Base-by-base conservation (phyloP, 1,140 invertebrate species). In the Pachyrhynchus sulphureomaculatus region DNA sequence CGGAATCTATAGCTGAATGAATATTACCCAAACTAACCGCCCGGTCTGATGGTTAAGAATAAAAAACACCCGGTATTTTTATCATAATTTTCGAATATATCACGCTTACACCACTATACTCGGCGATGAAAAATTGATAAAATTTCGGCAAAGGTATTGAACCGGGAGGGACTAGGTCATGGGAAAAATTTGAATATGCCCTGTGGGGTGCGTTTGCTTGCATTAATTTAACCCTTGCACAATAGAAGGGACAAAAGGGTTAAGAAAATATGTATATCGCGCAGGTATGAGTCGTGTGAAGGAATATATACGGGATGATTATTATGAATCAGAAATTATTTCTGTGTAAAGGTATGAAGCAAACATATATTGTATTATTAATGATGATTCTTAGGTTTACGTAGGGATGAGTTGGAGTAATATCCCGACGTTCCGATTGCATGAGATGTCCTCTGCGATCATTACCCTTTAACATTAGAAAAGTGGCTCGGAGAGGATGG, bases 111-210 rank as follows among this genome's bases (percentile, higher is more conserved):
- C 18, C 15, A 54, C 42, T 54, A 54, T 54, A 23, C 32, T 24
- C 36, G n/a, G 52, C 52, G 52, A 54, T 54, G 52, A 54, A 54
- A 54, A 54, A 54, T 54, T 54, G 52, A 54, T 54, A 54, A 54
- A 54, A 54, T 54, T 54, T 54, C 52, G 39, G 23, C 52, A 33
- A 54, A 54, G 52, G 52, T 54, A 52, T 52, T 37, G 48, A 52
- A 18, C 48, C 36, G 37, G 33, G 37, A 52, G 33, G 48, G 33
- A 52, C 48, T 33, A 20, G 32, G 21, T 33, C 34, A 54, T 54
- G 52, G 52, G 52, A 54, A 54, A 51, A 54, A 54, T 54, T 54
- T 54, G 52, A 54, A 54, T 54, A 54, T 21, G 20, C 32, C 17
- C 49, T 32, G 47, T 24, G 52, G 52, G 52, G 52, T 54, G 52